Percentiles rank a stretch among this genome's conserved stretches.
Evolutionary conservation across 2,797 vertebrate species (phyloP).

Genomic region (Typhlichthys eigenmanni): DNA sequence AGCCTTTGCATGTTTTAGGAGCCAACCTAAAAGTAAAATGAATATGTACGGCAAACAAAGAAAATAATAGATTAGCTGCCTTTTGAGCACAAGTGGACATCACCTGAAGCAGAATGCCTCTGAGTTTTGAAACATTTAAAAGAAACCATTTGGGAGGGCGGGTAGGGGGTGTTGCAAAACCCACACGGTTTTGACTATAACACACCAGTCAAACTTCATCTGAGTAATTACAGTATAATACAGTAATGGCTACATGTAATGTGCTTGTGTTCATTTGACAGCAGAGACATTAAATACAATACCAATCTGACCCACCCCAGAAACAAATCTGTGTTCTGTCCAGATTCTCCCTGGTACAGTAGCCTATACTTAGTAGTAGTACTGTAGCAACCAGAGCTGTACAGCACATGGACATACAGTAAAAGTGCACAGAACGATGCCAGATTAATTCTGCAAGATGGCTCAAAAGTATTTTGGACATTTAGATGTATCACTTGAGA

Average conservation of each 20-base stretch:
- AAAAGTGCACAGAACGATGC: constrained; percentile 50
- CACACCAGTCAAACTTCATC: constrained; percentile 6
- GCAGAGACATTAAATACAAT: background rate
- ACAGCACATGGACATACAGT: constrained; percentile 36
- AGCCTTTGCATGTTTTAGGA: constrained; percentile 41
- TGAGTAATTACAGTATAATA: constrained; percentile 2
- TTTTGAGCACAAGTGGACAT: constrained; percentile 40
- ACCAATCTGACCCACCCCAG: background rate
- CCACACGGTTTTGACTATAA: background rate
- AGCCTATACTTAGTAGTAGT: constrained; percentile 7
- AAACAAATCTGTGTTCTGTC: constrained; percentile 2
- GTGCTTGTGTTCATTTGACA: constrained; percentile 8
- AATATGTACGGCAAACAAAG: constrained; percentile 50
- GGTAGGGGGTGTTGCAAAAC: background rate
- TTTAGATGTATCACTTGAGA: constrained; percentile 9
- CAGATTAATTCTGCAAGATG: too few species aligned
- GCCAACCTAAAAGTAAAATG: constrained; percentile 41
- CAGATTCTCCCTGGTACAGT: background rate
- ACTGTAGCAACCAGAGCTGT: background rate
- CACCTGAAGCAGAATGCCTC: constrained; percentile 18
- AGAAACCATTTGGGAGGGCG: background rate
- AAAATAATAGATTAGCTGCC: constrained; percentile 56
- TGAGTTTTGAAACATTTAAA: constrained; percentile 27
- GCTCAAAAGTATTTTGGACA: background rate
- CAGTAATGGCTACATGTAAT: constrained; percentile 5